Evolutionary conservation across 1,140 invertebrate species (phyloP).

Genomic region (Nasonia giraulti): DNA sequence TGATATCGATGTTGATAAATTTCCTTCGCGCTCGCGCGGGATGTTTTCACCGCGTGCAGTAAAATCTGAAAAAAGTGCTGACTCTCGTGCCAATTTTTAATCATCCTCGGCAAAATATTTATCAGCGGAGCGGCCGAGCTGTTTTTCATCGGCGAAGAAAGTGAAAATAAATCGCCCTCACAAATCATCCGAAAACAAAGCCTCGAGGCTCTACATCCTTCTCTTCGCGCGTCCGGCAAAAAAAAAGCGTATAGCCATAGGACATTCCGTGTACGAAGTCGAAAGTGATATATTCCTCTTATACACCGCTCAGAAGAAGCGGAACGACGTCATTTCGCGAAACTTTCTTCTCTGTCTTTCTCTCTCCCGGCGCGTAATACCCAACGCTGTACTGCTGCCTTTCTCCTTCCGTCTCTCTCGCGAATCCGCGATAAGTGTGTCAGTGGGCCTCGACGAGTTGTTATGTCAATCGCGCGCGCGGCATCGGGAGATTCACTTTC

Average conservation of each 20-base stretch:
- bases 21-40: not conserved
- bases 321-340: not conserved
- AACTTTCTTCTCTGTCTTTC: conserved; percentile 38
- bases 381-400: not conserved
- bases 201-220: not conserved
- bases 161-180: conserved; percentile 12
- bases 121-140: not conserved
- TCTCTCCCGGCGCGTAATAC: not conserved
- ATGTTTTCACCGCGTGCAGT: not conserved
- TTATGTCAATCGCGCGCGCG: conserved; percentile 65
- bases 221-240: not conserved
- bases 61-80: conserved; percentile 8
- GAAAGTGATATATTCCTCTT: conserved; percentile 41
- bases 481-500: conserved; percentile 68
- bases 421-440: conserved; percentile 61
- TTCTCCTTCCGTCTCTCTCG: conserved; percentile 26
- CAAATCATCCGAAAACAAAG: not conserved
- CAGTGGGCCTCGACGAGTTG: conserved; percentile 65
- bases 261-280: conserved; percentile 46
- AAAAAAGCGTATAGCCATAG: not conserved
- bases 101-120: not conserved
- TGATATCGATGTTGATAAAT: conserved; percentile 10
- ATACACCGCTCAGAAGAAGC: not conserved
- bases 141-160: not conserved
- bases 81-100: not conserved